Percentiles rank a stretch among this genome's conserved stretches.
Conservation (phyloP, 2,797 vertebrate genomes). For the Myotis planiceps region DNA sequence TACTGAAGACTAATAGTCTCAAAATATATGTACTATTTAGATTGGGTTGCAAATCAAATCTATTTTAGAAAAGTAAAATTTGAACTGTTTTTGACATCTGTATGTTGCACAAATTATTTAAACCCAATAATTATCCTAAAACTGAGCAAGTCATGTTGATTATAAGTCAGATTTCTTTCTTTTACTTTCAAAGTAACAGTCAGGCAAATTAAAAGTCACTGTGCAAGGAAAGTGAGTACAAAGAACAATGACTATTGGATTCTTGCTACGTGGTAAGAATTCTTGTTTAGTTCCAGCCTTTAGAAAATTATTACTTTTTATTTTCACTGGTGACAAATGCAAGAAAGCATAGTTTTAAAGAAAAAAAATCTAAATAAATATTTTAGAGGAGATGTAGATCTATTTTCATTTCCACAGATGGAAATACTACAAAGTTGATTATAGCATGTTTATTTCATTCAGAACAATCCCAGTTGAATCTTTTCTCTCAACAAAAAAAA, state of each 20-base stretch:
- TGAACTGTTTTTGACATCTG: slow-evolving; percentile 37
- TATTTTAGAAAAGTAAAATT: slow-evolving; percentile 31
- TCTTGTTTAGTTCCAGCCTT: neutral
- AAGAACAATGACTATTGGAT: neutral
- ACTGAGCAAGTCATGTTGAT: slow-evolving; percentile 2
- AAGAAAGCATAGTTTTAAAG: slow-evolving; percentile 26
- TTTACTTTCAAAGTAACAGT: slow-evolving; percentile 25
- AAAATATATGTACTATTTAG: neutral
- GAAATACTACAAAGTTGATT: slow-evolving; percentile 29
- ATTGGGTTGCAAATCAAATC: neutral
- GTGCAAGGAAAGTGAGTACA: neutral
- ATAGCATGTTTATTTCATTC: slow-evolving; percentile 39
- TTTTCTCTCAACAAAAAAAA: neutral
- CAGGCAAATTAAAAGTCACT: slow-evolving; percentile 4
- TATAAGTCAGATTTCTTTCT: neutral
- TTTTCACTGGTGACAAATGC: neutral
- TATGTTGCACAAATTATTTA: slow-evolving; percentile 30
- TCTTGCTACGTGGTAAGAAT: neutral
- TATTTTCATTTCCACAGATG: slow-evolving; percentile 44
- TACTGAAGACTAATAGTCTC: slow-evolving; percentile 34
- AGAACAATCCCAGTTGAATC: neutral
- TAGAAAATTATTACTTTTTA: neutral
- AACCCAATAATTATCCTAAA: neutral
- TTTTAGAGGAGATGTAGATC: slow-evolving; percentile 27
- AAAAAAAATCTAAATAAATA: slow-evolving; percentile 39